Conservation (phyloP, 2,113 vertebrate species). For the human (Homo sapiens) region DNA sequence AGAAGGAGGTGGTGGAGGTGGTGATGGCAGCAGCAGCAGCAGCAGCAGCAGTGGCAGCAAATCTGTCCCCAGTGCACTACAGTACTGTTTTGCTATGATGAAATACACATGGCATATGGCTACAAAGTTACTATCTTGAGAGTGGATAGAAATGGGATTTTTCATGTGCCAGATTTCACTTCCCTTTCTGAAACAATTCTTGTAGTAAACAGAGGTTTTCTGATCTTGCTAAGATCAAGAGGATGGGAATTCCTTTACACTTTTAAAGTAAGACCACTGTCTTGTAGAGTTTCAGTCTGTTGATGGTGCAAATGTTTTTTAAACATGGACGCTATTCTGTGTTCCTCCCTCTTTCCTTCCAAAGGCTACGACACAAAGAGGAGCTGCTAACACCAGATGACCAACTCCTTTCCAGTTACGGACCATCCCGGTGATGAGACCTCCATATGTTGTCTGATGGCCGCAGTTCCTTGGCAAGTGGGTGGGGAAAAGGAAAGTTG, state of each 20-base stretch:
- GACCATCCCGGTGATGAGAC: neutral
- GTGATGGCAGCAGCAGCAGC: neutral
- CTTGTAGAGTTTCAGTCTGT: slow-evolving; percentile 26
- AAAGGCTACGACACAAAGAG: slow-evolving; percentile 21
- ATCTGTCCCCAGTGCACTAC: slow-evolving; percentile 51
- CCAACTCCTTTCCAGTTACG: neutral
- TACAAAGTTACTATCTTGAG: slow-evolving; percentile 72
- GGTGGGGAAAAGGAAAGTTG: neutral
- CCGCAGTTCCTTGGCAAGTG: neutral
- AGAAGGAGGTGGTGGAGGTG: slow-evolving; percentile 47
- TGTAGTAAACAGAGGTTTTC: slow-evolving; percentile 77
- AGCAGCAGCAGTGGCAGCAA: slow-evolving; percentile 19
- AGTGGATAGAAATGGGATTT: slow-evolving; percentile 62
- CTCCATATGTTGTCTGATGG: neutral
- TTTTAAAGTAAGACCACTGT: slow-evolving; percentile 37
- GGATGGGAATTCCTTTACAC: slow-evolving; percentile 48
- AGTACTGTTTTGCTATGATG: slow-evolving; percentile 61
- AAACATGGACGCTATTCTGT: neutral
- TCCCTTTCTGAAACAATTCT: slow-evolving; percentile 70
- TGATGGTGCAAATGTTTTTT: neutral
- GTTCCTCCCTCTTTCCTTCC: neutral
- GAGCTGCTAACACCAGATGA: neutral
- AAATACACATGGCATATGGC: slow-evolving; percentile 66
- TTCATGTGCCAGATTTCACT: slow-evolving; percentile 67
- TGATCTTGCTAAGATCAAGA: slow-evolving; percentile 62